Percentiles rank a stretch among this genome's conserved stretches.
These are phyloP conservation scores for Pedetes capensis DNA, from an alignment of 2,113 vertebrate genomes.

Conservation along the genomic window DNA sequence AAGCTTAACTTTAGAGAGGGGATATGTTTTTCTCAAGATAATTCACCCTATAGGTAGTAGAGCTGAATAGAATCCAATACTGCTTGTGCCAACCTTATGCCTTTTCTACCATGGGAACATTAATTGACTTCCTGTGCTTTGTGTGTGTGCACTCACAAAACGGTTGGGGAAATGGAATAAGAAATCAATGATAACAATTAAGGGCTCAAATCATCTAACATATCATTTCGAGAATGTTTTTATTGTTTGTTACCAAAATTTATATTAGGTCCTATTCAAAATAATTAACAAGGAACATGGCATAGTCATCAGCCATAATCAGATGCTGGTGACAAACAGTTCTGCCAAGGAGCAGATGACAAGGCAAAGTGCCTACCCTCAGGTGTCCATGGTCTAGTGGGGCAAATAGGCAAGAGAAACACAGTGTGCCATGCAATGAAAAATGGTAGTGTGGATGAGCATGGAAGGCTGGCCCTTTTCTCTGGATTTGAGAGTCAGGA, in stretches of 20 bases:
- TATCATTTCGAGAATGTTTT: slow-evolving; percentile 20
- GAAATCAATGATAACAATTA: background rate
- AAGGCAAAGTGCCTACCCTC: background rate
- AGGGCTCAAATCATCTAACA: background rate
- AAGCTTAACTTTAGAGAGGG: background rate
- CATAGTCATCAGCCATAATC: background rate
- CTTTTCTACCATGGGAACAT: background rate
- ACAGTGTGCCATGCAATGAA: background rate
- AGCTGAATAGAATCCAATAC: background rate
- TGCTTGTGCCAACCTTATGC: background rate
- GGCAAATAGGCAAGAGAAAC: background rate
- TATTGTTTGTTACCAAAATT: background rate
- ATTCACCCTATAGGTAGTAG: background rate
- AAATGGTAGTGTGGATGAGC: background rate
- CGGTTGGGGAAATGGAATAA: background rate
- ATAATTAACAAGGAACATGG: background rate
- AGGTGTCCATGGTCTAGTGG: background rate
- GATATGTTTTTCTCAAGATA: background rate
- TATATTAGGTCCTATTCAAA: background rate
- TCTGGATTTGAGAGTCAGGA: background rate
- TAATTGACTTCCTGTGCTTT: background rate
- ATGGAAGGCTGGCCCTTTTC: background rate
- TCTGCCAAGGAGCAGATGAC: background rate
- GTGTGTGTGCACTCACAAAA: background rate
- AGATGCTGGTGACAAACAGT: background rate